phyloP scores from a whole-genome alignment of 2,888 invertebrate genomes.

The Eugnorisma glareosa region DNA sequence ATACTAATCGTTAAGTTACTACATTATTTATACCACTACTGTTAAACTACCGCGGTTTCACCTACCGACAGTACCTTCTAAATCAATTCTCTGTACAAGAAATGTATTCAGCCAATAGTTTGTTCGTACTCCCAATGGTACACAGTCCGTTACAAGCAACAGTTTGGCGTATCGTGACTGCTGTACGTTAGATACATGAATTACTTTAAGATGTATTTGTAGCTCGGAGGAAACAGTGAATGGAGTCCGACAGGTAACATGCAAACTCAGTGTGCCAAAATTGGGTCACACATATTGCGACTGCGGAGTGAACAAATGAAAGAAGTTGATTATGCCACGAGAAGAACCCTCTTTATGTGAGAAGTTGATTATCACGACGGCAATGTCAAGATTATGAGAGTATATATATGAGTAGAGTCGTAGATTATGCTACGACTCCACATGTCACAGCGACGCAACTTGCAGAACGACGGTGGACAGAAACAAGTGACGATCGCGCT shows the following conservation, averaged over 20 bases:
- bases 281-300: not conserved
- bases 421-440: not conserved
- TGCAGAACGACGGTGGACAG: not conserved
- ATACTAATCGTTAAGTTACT: not conserved
- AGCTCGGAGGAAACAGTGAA: slow-evolving; percentile 20
- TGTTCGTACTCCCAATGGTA: slow-evolving; percentile 33
- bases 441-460: not conserved
- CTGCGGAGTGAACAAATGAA: not conserved
- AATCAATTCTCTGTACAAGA: slow-evolving; percentile 52
- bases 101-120: slow-evolving; percentile 37
- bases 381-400: not conserved
- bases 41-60: slow-evolving; percentile 18
- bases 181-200: slow-evolving; percentile 64
- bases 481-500: not conserved
- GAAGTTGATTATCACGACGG: not conserved
- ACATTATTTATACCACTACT: not conserved
- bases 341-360: not conserved
- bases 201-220: slow-evolving; percentile 48
- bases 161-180: slow-evolving; percentile 59
- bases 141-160: slow-evolving; percentile 52
- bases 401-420: too few relatives aligned
- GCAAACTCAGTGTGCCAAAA: not conserved
- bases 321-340: not conserved
- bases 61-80: slow-evolving; percentile 29
- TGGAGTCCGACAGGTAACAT: slow-evolving; percentile 11